A percentile compares a stretch with the other conserved stretches of the same genome.
Evolutionary conservation across 2,113 vertebrate genomes (phyloP).

Genomic region (Vireo altiloquus): DNA sequence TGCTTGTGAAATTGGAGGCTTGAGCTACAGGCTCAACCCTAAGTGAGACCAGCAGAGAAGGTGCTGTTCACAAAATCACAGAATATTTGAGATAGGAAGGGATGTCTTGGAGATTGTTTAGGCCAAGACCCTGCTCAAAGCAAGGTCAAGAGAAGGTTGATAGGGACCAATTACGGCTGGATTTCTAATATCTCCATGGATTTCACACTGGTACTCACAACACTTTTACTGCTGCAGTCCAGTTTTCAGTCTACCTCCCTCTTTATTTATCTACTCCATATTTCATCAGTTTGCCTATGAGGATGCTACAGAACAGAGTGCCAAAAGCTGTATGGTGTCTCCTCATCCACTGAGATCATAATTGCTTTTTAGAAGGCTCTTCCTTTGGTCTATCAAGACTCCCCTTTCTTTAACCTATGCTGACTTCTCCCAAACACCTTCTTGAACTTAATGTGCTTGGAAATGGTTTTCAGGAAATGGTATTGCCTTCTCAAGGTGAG

Average conservation of each 20-base stretch:
- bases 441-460: not conserved
- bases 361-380: not conserved
- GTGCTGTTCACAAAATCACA: not conserved
- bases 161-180: not conserved
- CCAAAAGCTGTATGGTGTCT: not conserved
- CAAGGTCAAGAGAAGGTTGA: not conserved
- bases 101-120: not conserved
- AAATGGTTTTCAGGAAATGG: not conserved
- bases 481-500: not conserved
- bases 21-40: not conserved
- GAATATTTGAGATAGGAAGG: not conserved
- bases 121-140: not conserved
- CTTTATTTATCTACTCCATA: not conserved
- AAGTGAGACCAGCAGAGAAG: not conserved
- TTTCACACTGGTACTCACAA: not conserved
- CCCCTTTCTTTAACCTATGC: not conserved
- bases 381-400: not conserved
- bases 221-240: rapidly evolving
- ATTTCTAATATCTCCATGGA: not conserved
- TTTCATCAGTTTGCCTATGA: not conserved
- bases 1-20: not conserved
- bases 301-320: not conserved
- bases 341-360: rapidly evolving
- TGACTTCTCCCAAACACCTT: not conserved
- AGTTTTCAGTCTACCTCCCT: not conserved